Conservation (phyloP, 2,888 invertebrate species). For the Embidobia sp. region DNA sequence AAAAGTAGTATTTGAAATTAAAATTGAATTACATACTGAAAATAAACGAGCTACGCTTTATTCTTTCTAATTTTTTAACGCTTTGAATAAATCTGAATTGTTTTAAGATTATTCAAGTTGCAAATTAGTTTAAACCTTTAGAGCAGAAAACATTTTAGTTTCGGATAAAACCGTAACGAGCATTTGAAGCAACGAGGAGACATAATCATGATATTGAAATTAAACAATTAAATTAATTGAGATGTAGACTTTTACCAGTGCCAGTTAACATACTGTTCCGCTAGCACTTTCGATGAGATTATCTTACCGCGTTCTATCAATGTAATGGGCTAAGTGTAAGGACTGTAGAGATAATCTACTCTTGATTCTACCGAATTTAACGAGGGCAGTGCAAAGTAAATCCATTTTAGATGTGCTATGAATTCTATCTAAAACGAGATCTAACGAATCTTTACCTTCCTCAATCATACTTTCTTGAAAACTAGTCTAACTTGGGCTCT, state of each 20-base stretch:
- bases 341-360: slow-evolving; percentile 63
- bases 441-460: slow-evolving; percentile 58
- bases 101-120: too few relatives aligned
- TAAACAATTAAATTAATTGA: slow-evolving; percentile 59
- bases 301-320: slow-evolving; percentile 65
- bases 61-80: too few relatives aligned
- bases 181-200: slow-evolving; percentile 9
- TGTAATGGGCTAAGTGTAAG: slow-evolving; percentile 63
- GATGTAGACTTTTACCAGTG: slow-evolving; percentile 54
- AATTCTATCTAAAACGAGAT: slow-evolving; percentile 62
- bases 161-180: background rate
- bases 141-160: too few relatives aligned
- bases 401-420: slow-evolving; percentile 61
- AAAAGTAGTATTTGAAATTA: too few relatives aligned
- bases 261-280: slow-evolving; percentile 57
- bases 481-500: slow-evolving; percentile 49
- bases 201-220: slow-evolving; percentile 49
- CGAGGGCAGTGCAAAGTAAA: slow-evolving; percentile 62
- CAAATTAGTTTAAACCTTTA: too few relatives aligned
- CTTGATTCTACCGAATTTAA: slow-evolving; percentile 64
- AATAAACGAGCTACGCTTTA: too few relatives aligned
- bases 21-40: too few relatives aligned
- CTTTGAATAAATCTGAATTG: too few relatives aligned
- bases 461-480: slow-evolving; percentile 59
- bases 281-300: slow-evolving; percentile 60